These are phyloP conservation scores for Serinus canaria DNA, from an alignment of 2,113 vertebrate species.

Conservation along the genomic window DNA sequence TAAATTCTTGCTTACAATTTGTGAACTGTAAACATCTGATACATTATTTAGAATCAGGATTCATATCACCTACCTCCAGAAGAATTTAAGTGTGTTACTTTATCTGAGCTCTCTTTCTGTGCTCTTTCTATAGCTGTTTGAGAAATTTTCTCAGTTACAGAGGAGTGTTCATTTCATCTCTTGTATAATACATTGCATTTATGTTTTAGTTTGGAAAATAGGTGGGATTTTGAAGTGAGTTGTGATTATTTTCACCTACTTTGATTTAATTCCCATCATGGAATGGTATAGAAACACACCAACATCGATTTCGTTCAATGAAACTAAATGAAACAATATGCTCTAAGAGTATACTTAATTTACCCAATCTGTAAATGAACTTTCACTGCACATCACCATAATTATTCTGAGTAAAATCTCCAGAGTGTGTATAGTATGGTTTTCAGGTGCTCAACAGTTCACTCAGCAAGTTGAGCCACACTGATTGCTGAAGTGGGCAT, in stretches of 20 bases:
- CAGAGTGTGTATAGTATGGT: accelerated
- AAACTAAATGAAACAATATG: not conserved
- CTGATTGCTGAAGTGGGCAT: not conserved
- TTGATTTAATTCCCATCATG: not conserved
- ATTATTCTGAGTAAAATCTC: not conserved
- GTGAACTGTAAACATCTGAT: not conserved
- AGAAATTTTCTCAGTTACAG: not conserved
- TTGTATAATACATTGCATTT: not conserved
- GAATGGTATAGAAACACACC: not conserved
- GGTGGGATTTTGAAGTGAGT: not conserved
- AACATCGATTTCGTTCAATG: not conserved
- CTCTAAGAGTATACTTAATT: not conserved
- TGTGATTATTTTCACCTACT: not conserved
- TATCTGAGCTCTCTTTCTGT: not conserved
- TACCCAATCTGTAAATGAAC: not conserved
- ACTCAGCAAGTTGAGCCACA: not conserved
- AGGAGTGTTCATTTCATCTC: not conserved
- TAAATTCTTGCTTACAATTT: not conserved
- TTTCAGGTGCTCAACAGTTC: not conserved
- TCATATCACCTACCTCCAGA: not conserved
- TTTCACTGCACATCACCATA: not conserved
- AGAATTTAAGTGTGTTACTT: not conserved
- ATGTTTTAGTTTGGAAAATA: not conserved
- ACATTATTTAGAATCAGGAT: not conserved
- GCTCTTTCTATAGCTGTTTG: not conserved